Evolutionary conservation across 2,888 invertebrate species (phyloP), one percentile per base, ranked within the genome.

Genomic region (Pogonocherus hispidulus): DNA sequence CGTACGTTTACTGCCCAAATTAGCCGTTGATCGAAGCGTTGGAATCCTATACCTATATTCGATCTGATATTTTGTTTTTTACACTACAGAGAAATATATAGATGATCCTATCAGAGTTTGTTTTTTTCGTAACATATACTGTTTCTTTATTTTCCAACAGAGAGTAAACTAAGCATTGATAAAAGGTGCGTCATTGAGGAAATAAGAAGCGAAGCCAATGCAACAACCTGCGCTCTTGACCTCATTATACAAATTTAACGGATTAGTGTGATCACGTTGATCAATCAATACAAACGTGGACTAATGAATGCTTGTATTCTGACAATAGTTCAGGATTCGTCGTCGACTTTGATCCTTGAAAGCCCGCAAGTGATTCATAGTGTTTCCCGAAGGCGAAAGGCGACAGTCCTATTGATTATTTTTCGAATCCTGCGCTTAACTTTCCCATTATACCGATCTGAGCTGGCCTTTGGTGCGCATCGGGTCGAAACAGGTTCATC

Each of bases 361-460:
- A 44, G 6, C 44, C 11, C 44, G 44, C 44, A 18, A 8, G 18
- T 19, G 35, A 54, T 27, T 32, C 52, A 54, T 8, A 9, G 35
- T 27, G 19, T 23, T 54, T 32, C 52, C 52, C 11, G 27, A n/a
- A n/a, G n/a, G n/a, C n/a, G n/a, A n/a, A n/a, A n/a, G n/a, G 8
- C 18, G 2, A 4, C 19, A 9, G 27, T 44, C 3, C 16, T 54
- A 54, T 54, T 54, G 52, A 54, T 54, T 54, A 54, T 54, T 54
- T 54, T 9, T 22, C 22, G 23, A 51, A 51, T 23, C 23, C 23
- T 49, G 49, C 49, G 49, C 23, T 6, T 14, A n/a, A 14, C 5
- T 1, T 51, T n/a, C n/a, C n/a, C n/a, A n/a, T n/a, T n/a, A n/a
- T n/a, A n/a, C n/a, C n/a, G n/a, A n/a, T n/a, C n/a, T n/a, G n/a